Evolutionary conservation across 2,888 invertebrate genomes (phyloP).

Genomic region (Hemithea aestivaria): DNA sequence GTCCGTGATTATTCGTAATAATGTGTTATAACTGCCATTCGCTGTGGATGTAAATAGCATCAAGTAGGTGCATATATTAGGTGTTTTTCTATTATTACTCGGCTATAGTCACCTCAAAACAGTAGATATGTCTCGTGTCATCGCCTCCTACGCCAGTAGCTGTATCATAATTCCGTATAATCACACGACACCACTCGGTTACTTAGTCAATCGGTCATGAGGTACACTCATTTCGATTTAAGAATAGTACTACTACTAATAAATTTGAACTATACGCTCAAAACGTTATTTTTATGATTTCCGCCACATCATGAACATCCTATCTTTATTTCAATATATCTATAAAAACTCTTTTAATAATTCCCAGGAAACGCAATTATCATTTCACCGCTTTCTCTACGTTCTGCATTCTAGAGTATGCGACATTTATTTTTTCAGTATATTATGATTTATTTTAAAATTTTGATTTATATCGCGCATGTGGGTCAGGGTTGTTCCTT

Average conservation of each 20-base stretch:
- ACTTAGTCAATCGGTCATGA: slow-evolving; percentile 45
- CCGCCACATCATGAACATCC: slow-evolving; percentile 13
- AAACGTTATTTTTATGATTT: slow-evolving; percentile 15
- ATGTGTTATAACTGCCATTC: no score
- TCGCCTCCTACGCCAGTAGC: slow-evolving; percentile 43
- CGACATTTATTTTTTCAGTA: slow-evolving; percentile 14
- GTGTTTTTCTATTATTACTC: slow-evolving; percentile 30
- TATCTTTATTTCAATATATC: slow-evolving; percentile 12
- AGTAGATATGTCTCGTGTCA: slow-evolving; percentile 44
- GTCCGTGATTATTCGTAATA: no score
- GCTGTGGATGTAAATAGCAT: slow-evolving; percentile 11
- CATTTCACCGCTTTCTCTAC: slow-evolving; percentile 8
- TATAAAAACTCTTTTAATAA: neutral
- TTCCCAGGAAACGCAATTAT: slow-evolving; percentile 12
- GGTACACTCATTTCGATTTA: slow-evolving; percentile 36
- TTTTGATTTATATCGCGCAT: slow-evolving; percentile 27
- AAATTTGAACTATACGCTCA: slow-evolving; percentile 3
- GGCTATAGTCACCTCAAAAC: slow-evolving; percentile 38
- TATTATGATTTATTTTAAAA: slow-evolving; percentile 23
- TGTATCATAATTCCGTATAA: slow-evolving; percentile 42
- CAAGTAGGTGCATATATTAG: slow-evolving; percentile 26
- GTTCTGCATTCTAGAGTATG: slow-evolving; percentile 12
- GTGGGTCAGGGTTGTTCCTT: slow-evolving; percentile 55
- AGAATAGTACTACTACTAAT: slow-evolving; percentile 36
- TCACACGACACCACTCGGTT: slow-evolving; percentile 44